A percentile compares a stretch with the other conserved stretches of the same genome.
Evolutionary conservation across 2,888 invertebrate species (phyloP).

Genomic region (Microplitis manilae): DNA sequence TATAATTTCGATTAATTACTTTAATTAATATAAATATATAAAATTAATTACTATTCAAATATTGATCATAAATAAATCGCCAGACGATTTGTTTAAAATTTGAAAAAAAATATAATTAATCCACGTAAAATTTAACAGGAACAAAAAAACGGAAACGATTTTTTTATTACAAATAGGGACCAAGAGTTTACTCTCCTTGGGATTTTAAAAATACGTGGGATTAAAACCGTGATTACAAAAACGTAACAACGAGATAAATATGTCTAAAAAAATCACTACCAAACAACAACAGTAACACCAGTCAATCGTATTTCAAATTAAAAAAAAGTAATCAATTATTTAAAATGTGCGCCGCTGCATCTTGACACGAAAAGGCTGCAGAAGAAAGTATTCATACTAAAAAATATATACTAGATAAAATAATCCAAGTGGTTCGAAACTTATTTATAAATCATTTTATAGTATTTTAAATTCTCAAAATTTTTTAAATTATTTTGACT

Average conservation of each 20-base stretch:
- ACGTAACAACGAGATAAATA: slow-evolving; percentile 21
- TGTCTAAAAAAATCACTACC: neutral
- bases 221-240: slow-evolving; percentile 33
- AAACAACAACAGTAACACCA: neutral
- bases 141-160: slow-evolving; percentile 29
- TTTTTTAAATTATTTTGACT: neutral
- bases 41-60: slow-evolving; percentile 8
- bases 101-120: neutral
- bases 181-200: slow-evolving; percentile 63
- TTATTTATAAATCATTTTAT: neutral
- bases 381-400: neutral
- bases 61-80: slow-evolving; percentile 24
- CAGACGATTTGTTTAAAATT: neutral
- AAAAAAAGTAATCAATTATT: neutral
- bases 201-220: slow-evolving; percentile 40
- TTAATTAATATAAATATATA: neutral
- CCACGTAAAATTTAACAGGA: neutral
- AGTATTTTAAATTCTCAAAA: neutral
- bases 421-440: neutral
- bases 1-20: slow-evolving; percentile 4
- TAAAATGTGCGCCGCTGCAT: neutral
- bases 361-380: neutral
- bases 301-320: neutral
- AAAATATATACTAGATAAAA: neutral
- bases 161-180: slow-evolving; percentile 59